A percentile compares a stretch with the other conserved stretches of the same genome.
Conservation (phyloP, 1,140 invertebrate genomes). For the Nylanderia fulva region DNA sequence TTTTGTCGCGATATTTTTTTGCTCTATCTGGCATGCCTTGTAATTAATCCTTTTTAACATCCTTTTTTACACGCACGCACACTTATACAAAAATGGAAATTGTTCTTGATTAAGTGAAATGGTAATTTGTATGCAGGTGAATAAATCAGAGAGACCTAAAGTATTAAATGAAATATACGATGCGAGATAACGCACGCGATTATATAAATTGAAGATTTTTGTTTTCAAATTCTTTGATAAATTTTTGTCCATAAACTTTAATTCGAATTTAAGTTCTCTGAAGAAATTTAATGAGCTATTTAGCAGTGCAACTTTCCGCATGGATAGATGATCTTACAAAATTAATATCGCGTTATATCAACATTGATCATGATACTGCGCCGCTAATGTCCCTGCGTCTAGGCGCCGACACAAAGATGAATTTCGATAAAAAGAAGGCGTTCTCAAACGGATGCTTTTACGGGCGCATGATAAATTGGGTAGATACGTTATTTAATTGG, state of each 20-base stretch:
- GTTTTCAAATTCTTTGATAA: too few relatives aligned
- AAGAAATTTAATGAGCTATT: background rate
- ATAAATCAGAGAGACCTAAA: background rate
- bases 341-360: slow-evolving; percentile 47
- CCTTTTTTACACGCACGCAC: background rate
- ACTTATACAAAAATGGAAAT: background rate
- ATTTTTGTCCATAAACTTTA: background rate
- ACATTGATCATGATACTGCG: background rate
- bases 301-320: background rate
- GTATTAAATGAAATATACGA: slow-evolving; percentile 14
- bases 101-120: slow-evolving; percentile 1
- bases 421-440: slow-evolving; percentile 55
- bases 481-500: slow-evolving; percentile 63
- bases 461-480: slow-evolving; percentile 52
- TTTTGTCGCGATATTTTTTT: slow-evolving; percentile 12
- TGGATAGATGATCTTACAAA: background rate
- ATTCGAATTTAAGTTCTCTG: background rate
- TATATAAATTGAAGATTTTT: background rate
- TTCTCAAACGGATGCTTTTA: slow-evolving; percentile 45
- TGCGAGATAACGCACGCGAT: background rate
- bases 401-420: slow-evolving; percentile 37
- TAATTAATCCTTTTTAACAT: slow-evolving; percentile 25
- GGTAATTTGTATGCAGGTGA: background rate
- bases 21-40: background rate
- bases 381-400: slow-evolving; percentile 12